phyloP scores from a whole-genome alignment of 2,888 invertebrate species.

The Andrena trimmerana region DNA sequence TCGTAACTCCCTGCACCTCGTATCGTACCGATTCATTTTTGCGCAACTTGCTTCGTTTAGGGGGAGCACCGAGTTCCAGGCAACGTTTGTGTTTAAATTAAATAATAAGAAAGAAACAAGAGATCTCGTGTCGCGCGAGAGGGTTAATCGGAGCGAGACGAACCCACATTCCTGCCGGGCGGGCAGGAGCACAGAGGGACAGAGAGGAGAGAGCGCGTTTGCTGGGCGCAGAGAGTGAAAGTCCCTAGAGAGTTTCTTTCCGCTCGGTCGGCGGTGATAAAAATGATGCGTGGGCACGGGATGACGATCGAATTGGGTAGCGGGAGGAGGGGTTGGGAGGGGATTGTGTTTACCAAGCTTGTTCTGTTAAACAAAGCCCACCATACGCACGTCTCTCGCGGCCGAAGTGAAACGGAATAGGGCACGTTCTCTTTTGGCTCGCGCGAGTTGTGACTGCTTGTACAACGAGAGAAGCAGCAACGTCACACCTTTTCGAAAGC shows the following conservation, averaged over 20 bases:
- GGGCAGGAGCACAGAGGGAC: constrained; percentile 11
- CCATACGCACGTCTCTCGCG: constrained; percentile 1
- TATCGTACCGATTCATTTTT: no score
- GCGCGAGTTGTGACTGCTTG: constrained; percentile 21
- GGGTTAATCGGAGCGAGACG: constrained; percentile 36
- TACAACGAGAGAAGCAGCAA: constrained; percentile 40
- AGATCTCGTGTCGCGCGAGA: not conserved
- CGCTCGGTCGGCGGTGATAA: constrained; percentile 12
- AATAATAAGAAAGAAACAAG: no score
- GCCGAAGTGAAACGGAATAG: constrained; percentile 17
- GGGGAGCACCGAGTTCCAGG: no score
- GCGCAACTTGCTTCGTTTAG: no score
- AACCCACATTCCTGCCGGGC: not conserved
- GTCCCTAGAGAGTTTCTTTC: constrained; percentile 52
- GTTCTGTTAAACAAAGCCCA: constrained; percentile 32
- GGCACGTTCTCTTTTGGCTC: constrained; percentile 12
- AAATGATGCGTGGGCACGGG: constrained; percentile 26
- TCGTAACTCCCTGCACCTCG: no score
- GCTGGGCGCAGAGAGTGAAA: constrained; percentile 63
- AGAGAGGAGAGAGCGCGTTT: constrained; percentile 37
- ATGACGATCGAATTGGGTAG: not conserved
- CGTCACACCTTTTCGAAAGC: constrained; percentile 38
- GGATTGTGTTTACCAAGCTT: not conserved
- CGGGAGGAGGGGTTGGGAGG: not conserved
- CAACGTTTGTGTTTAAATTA: no score